Evolutionary conservation across 2,797 vertebrate species (phyloP).

Genomic region (Fundulus diaphanus): DNA sequence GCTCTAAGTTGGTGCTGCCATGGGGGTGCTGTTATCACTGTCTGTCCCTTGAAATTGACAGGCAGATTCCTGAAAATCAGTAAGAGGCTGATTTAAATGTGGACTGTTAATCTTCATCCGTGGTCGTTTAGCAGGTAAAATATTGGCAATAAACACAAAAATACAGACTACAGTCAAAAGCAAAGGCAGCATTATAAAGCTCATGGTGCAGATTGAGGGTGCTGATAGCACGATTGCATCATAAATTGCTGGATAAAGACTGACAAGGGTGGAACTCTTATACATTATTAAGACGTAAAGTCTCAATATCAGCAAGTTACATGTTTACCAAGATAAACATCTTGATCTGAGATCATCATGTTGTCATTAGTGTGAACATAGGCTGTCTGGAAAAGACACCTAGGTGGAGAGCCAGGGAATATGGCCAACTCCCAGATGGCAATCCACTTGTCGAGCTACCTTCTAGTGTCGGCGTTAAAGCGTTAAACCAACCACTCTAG

Average conservation of each 20-base stretch:
- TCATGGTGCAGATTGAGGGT: background rate
- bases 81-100: background rate
- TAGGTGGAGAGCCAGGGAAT: too few relatives aligned
- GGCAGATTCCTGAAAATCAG: background rate
- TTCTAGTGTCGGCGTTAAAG: background rate
- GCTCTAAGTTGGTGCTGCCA: background rate
- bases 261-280: too few relatives aligned
- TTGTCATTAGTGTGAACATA: background rate
- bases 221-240: background rate
- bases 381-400: too few relatives aligned
- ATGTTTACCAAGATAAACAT: background rate
- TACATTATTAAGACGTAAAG: background rate
- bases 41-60: background rate
- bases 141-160: background rate
- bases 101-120: background rate
- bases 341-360: background rate
- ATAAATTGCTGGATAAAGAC: background rate
- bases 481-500: background rate
- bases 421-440: background rate
- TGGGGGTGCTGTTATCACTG: background rate
- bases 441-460: background rate
- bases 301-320: background rate
- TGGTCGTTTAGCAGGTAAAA: too few relatives aligned
- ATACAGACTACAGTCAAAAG: background rate
- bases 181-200: background rate